Conservation (phyloP, 2,797 vertebrate species). For the Falco cherrug region DNA sequence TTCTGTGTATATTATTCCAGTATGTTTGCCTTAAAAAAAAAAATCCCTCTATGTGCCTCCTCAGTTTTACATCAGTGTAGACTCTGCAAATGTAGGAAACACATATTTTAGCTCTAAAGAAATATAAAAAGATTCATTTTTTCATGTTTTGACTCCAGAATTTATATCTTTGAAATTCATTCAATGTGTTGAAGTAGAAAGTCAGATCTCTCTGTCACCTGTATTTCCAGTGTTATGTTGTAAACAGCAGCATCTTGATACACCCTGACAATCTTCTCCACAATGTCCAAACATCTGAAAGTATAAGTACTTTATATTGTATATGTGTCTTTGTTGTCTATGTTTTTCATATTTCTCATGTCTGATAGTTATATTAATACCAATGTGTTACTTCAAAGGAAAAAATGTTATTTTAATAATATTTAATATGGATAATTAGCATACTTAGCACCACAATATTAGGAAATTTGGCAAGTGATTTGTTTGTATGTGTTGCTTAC, state of each 20-base stretch:
- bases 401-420: constrained; percentile 29
- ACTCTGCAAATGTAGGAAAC: rapidly evolving
- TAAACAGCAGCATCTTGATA: background rate
- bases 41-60: rapidly evolving
- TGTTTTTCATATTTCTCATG: background rate
- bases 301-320: background rate
- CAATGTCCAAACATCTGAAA: constrained; percentile 1
- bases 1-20: background rate
- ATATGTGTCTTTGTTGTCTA: background rate
- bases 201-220: background rate
- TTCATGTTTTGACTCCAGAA: background rate
- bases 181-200: background rate
- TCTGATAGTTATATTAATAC: constrained; percentile 31
- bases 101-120: background rate
- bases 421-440: constrained; percentile 45
- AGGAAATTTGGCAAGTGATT: constrained; percentile 56
- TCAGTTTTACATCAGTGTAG: background rate
- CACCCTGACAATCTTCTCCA: background rate
- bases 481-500: constrained; percentile 44
- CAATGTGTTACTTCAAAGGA: constrained; percentile 41
- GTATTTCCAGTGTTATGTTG: background rate
- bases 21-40: background rate
- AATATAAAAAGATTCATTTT: rapidly evolving
- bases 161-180: background rate
- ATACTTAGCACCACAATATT: constrained; percentile 32